Conservation (phyloP, 2,113 vertebrate species). For the Eptesicus fuscus region DNA sequence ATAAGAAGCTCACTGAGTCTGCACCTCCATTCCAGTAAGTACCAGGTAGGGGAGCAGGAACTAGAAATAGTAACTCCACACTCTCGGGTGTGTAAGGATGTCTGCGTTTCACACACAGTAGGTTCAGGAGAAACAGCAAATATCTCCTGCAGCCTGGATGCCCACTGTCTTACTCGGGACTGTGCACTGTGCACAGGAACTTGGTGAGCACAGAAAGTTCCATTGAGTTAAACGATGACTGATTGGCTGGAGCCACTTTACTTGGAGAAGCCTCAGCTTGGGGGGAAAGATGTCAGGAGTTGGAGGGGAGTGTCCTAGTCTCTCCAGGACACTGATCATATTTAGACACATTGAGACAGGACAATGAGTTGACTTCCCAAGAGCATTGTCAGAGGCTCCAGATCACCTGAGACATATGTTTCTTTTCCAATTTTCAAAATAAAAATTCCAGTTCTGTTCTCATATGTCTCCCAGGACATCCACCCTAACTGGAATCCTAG, state of each 20-base stretch:
- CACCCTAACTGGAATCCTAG: neutral
- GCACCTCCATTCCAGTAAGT: neutral
- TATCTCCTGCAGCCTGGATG: neutral
- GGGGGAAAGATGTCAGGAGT: neutral
- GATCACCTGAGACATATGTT: neutral
- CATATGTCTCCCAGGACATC: neutral
- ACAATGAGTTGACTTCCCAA: neutral
- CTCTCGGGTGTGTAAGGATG: no score
- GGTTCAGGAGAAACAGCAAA: neutral
- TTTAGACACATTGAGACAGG: neutral
- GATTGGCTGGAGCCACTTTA: neutral
- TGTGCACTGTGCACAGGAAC: neutral
- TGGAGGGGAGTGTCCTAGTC: neutral
- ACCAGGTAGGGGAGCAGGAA: neutral
- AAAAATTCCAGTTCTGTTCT: neutral
- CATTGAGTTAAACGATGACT: neutral
- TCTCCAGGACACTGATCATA: neutral
- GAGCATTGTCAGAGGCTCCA: neutral
- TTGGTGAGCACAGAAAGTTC: rapidly evolving
- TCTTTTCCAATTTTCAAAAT: neutral
- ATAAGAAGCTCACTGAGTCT: no score
- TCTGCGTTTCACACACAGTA: no score
- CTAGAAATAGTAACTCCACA: no score
- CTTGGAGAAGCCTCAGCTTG: neutral
- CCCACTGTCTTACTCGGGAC: no score